These are phyloP conservation scores for Rhysida immarginata DNA, from an alignment of 1,140 invertebrate species.

Conservation along the genomic window DNA sequence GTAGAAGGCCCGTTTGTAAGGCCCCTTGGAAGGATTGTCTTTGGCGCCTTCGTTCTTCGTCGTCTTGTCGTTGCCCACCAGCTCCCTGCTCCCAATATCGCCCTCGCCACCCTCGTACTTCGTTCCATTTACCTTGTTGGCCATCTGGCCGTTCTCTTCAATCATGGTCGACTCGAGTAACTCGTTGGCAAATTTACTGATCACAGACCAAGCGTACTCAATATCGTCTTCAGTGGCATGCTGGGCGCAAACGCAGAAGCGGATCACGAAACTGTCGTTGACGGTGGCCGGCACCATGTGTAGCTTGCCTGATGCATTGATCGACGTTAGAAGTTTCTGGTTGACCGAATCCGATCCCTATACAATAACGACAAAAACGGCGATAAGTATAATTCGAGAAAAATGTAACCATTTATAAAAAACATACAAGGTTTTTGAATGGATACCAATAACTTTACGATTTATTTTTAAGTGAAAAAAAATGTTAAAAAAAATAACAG, in stretches of 20 bases:
- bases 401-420: no score
- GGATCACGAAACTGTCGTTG: slow-evolving; percentile 73
- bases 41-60: background rate
- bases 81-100: slow-evolving; percentile 25
- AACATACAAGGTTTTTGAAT: no score
- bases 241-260: slow-evolving; percentile 88
- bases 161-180: slow-evolving; percentile 40
- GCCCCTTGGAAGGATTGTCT: no score
- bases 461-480: no score
- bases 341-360: slow-evolving; percentile 78
- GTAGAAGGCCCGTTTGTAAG: no score
- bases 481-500: no score
- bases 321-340: slow-evolving; percentile 79
- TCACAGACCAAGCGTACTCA: slow-evolving; percentile 75
- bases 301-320: slow-evolving; percentile 89
- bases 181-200: slow-evolving; percentile 67
- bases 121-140: slow-evolving; percentile 12
- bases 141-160: slow-evolving; percentile 12
- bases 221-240: slow-evolving; percentile 78
- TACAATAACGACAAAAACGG: no score
- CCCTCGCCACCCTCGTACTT: slow-evolving; percentile 16
- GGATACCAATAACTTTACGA: no score
- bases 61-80: slow-evolving; percentile 13
- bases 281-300: slow-evolving; percentile 94
- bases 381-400: no score